Evolutionary conservation across 1,140 invertebrate genomes (phyloP).

Genomic region (Penaeus chinensis): DNA sequence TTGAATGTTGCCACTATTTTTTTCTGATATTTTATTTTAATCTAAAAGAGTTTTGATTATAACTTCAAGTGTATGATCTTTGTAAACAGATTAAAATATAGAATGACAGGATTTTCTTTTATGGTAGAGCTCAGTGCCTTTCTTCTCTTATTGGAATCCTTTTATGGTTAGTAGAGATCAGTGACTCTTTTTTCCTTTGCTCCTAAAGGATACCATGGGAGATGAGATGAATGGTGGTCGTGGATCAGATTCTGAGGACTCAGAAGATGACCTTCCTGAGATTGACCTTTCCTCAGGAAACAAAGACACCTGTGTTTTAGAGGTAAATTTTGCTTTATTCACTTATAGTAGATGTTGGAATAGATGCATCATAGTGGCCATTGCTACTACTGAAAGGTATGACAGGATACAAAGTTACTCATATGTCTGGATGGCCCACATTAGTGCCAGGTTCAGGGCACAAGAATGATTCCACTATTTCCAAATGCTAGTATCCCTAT

Average conservation of each 20-base stretch:
- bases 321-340: constrained; percentile 70
- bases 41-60: too few species aligned
- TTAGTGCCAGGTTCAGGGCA: too few species aligned
- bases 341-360: constrained; percentile 2
- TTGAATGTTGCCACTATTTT: too few species aligned
- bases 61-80: too few species aligned
- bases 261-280: constrained; percentile 79
- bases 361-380: background rate
- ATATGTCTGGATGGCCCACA: too few species aligned
- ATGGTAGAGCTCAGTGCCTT: too few species aligned
- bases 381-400: background rate
- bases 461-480: too few species aligned
- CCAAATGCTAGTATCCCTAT: too few species aligned
- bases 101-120: too few species aligned
- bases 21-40: too few species aligned
- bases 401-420: too few species aligned
- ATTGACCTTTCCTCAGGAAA: constrained; percentile 82
- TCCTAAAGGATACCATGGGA: constrained; percentile 17
- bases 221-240: constrained; percentile 38
- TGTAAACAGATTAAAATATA: too few species aligned
- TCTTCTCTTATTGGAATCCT: background rate
- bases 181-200: background rate
- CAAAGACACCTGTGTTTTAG: constrained; percentile 86
- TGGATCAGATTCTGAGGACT: constrained; percentile 72
- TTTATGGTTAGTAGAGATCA: background rate